phyloP scores from a whole-genome alignment of 2,113 vertebrate species.

The Ammodytes marinus region DNA sequence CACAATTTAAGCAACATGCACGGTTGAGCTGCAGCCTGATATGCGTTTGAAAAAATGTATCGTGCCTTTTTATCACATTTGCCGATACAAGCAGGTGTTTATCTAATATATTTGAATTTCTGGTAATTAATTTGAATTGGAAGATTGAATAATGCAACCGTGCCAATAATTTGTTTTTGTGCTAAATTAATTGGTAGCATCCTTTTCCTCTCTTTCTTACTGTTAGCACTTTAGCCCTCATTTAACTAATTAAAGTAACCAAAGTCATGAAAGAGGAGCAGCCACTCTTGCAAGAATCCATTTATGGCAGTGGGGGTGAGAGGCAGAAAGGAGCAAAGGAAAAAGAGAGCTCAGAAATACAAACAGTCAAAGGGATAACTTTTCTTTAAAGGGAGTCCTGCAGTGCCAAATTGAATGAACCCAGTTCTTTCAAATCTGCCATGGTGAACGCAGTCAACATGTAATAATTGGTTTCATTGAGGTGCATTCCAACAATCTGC shows the following conservation, averaged over 20 bases:
- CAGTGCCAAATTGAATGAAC: slow-evolving; percentile 99
- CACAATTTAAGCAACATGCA: background rate
- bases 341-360: slow-evolving; percentile 99
- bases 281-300: slow-evolving; percentile 94
- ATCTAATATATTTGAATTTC: background rate
- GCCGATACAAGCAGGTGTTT: background rate
- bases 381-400: slow-evolving; percentile 99
- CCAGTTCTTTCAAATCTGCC: slow-evolving; percentile 99
- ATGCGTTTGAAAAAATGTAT: background rate
- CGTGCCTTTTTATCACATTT: slow-evolving; percentile 6
- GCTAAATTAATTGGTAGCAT: slow-evolving; percentile 60
- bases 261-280: slow-evolving; percentile 93
- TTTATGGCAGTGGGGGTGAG: slow-evolving; percentile 90
- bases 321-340: slow-evolving; percentile 77
- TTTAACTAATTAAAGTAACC: slow-evolving; percentile 99
- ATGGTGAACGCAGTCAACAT: slow-evolving; percentile 99
- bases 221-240: slow-evolving; percentile 81
- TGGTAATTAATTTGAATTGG: background rate
- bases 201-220: slow-evolving; percentile 64
- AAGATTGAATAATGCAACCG: background rate
- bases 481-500: slow-evolving; percentile 99
- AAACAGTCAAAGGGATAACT: slow-evolving; percentile 99
- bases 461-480: slow-evolving; percentile 99
- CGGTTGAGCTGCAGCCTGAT: background rate
- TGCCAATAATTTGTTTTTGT: slow-evolving; percentile 11